Evolutionary conservation across 2,888 invertebrate genomes (phyloP), one percentile per base, ranked within the genome.

Genomic region (Laspeyria flexula): DNA sequence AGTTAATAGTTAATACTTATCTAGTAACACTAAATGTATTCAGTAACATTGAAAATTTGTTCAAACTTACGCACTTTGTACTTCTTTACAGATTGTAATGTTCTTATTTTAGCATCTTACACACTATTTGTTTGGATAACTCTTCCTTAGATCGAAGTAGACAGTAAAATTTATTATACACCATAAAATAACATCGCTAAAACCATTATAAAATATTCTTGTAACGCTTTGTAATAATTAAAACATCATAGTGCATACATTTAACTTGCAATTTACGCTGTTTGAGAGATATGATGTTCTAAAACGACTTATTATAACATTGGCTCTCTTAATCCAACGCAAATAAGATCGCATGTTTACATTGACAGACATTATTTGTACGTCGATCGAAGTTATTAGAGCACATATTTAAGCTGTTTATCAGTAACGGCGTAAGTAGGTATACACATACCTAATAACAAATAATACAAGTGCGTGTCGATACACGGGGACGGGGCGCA

Each of bases 401-500:
- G 15, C 50, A 35, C 44, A 59, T 53, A 60, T 63, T 60, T 53
- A 53, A 48, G 50, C 53, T 45, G 47, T 54, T 60, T 60, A 68
- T 71, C 55, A 52, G 31, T 46, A 60, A 48, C 43, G 43, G 49
- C 37, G 55, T 64, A 58, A 55, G 37, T 47, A 45, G 38, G 52
- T 46, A 53, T 61, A 44, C 42, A 47, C 48, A 53, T 61, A 44
- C 42, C 49, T 57, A 65, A 57, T 44, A 57, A 49, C 47, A 55
- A 54, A 59, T 53, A 53, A 56, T 53, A 60, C 55, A 41, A 60
- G 52, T 67, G 55, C 55, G 61, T 50, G 53, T 55, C 49, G 57
- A 61, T 63, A 66, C 64, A 62, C 65, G 71, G 64, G 72, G 73
- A 49, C 65, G 71, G 64, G 72, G 73, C 50, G 72, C 75, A 71